Conservation (phyloP, 2,797 vertebrate genomes). For the Graptemys geographica region DNA sequence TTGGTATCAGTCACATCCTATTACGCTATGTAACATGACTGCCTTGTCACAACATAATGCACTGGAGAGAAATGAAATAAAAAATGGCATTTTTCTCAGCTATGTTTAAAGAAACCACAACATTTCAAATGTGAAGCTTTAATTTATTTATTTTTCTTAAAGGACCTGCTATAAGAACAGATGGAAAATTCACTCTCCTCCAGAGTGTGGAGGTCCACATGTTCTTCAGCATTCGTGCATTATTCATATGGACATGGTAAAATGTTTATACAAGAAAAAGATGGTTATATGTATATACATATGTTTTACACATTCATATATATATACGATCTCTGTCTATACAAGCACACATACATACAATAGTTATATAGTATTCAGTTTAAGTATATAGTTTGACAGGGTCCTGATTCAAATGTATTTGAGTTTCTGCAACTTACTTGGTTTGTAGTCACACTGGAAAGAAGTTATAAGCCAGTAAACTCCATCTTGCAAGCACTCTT, state of each 20-base stretch:
- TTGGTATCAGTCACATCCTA: constrained; percentile 39
- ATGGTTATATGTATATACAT: background rate
- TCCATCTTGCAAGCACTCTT: background rate
- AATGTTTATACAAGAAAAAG: background rate
- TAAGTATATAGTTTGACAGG: background rate
- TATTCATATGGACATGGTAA: accelerated
- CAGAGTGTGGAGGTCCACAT: accelerated
- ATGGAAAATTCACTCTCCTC: background rate
- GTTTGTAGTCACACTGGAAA: background rate
- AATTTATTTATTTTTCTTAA: constrained; percentile 34
- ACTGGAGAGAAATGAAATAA: constrained; percentile 52
- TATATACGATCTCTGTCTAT: background rate
- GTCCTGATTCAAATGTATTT: background rate
- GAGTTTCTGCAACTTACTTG: background rate
- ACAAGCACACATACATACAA: accelerated
- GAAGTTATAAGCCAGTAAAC: background rate
- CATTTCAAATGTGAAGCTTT: constrained; percentile 31
- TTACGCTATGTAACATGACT: constrained; percentile 50
- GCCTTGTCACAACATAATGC: constrained; percentile 62
- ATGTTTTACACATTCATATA: background rate
- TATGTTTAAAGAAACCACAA: constrained; percentile 39
- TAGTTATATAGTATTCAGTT: background rate
- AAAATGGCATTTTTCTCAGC: constrained; percentile 62
- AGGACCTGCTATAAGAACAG: background rate
- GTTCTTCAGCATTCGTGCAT: background rate